Base-by-base conservation (phyloP, 1,140 invertebrate genomes). In the Hormaphis cornu region DNA sequence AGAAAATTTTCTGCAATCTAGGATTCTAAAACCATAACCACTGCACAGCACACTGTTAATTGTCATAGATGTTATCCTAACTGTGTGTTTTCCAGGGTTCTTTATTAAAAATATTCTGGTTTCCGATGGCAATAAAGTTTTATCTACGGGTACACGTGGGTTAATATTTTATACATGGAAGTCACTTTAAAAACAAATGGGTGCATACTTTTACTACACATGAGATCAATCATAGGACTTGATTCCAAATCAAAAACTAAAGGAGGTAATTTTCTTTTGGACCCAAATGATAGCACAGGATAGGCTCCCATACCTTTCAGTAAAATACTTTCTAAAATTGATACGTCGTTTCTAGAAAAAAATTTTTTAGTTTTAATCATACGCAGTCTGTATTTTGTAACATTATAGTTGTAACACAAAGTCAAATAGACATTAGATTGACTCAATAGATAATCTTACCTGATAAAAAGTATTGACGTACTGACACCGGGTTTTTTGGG, bases 81-180 rank as follows among this genome's bases (percentile, higher is more conserved):
- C 61, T 50, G 28, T 33, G 50, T 66, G 42, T 50, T 66, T 66
- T 5, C 61, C 61, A 50, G 44, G 44, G 14, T 66, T 66, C 44
- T 66, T 66, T 66, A 66, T 66, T 66, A 66, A 48, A 50, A 66
- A 66, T 33, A 66, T 66, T 66, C 61, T 66, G 40, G 61, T 66
- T 14, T 66, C 61, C 1, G 61, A 66, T 24, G 61, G 61, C 12
- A 66, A 48, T 33, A 14, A 46, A 33, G 61, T 66, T 66, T 66
- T 66, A 66, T 66, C 61, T 66, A 14, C 20, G 48, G 48, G 26
- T 26, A 42, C 10, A 42, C 35, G 14, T 37, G 35, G 14, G 35
- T 59, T 1, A 7, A 30, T 4, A 42, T 61, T 59, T 42, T 44
- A 18, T 61, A 12, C 9, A n/a, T 37, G 0, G n/a, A 40, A 40